Base-by-base conservation (phyloP, 2,888 invertebrate genomes). In the Polydrusus pterygomalis region DNA sequence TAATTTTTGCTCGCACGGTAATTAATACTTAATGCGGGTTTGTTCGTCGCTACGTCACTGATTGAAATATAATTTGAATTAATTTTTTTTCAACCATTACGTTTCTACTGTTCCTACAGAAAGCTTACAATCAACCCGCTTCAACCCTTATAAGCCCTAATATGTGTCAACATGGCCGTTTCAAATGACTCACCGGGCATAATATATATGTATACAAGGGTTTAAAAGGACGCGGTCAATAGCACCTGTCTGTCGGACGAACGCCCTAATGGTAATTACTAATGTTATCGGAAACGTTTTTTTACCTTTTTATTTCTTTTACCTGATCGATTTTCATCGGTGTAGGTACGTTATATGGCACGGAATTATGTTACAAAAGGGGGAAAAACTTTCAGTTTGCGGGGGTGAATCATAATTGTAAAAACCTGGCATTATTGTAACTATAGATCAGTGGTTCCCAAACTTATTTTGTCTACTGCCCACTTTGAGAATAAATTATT, bases 101-200 rank as follows among this genome's bases (percentile, higher is more conserved):
- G 11, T 51, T 51, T 25, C 13, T 25, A 25, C 34, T 34, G 34
- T 34, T 9, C 34, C 11, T 25, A 25, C 17, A 54, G 54, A 54
- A 54, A 25, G 54, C 54, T 13, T 56, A 63, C 45, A 63, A 63
- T 63, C 63, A 43, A 45, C 40, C 38, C 65, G 34, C 51, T 20
- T 17, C 30, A 38, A 30, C 20, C 15, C 34, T 51, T 51, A 17
- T 51, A 30, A 47, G 34, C 47, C 49, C 34, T 17, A 45, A 47
- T 67, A 54, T 54, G 54, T 67, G 67, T 67, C 67, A 67, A 67
- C 67, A 47, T 64, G 64, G 64, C 30, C n/a, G 65, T 51, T 65
- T 49, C 34, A 51, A 67, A 67, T 51, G 67, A 67, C 67, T 67
- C 65, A 67, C 51, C 67, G 38, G 18, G 34, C 67, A 30, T 67